Evolutionary conservation across 2,888 invertebrate species (phyloP).

Genomic region (Tanypteryx hageni): DNA sequence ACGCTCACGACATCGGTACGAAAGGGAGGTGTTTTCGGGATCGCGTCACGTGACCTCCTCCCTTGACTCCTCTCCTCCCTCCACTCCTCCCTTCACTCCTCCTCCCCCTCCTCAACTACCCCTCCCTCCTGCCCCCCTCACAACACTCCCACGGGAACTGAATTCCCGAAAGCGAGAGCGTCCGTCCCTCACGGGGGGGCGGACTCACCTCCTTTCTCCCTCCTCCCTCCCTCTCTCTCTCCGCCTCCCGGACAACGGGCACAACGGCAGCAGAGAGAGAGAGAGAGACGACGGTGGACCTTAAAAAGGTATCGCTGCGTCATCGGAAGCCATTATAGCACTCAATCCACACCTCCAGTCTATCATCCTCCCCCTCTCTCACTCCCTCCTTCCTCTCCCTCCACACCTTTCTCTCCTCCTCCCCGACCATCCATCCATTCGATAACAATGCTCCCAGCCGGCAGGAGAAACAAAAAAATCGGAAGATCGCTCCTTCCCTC

Average conservation of each 20-base stretch:
- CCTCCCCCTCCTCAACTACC: too few relatives aligned
- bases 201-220: neutral
- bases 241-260: neutral
- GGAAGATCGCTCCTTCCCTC: neutral
- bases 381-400: neutral
- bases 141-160: constrained; percentile 17
- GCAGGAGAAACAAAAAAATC: constrained; percentile 29
- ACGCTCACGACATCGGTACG: neutral
- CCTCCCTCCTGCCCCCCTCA: neutral
- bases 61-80: too few relatives aligned
- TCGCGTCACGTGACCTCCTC: neutral
- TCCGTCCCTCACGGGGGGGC: neutral
- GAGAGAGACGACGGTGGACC: neutral
- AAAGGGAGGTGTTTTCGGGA: neutral
- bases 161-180: constrained; percentile 1
- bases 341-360: constrained; percentile 44
- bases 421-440: constrained; percentile 22
- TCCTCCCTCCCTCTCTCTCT: too few relatives aligned
- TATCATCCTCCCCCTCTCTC: neutral
- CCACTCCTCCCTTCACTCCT: too few relatives aligned
- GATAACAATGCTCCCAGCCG: constrained; percentile 44
- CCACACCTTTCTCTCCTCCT: neutral
- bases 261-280: neutral
- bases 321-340: constrained; percentile 58
- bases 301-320: constrained; percentile 63